Percentiles rank a stretch among this genome's conserved stretches.
Conservation (phyloP, 2,797 vertebrate species). For the Syndactyla subalaris region DNA sequence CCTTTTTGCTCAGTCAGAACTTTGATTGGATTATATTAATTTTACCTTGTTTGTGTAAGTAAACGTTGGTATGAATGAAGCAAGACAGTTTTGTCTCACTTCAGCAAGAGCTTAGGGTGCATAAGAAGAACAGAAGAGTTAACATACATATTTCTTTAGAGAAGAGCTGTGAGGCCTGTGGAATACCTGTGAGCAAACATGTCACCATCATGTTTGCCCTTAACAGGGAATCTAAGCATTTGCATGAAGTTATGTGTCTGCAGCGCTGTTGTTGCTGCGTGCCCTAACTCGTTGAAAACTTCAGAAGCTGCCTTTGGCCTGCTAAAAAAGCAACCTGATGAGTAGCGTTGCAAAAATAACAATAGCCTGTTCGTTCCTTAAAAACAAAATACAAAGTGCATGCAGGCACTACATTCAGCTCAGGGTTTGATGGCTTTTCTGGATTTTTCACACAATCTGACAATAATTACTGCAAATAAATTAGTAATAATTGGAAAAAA, state of each 20-base stretch:
- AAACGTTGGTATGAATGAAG: neutral
- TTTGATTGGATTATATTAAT: neutral
- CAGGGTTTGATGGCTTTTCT: neutral
- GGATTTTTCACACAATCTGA: neutral
- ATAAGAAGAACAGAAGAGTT: neutral
- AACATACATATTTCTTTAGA: neutral
- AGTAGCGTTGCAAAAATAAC: neutral
- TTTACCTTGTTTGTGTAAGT: neutral
- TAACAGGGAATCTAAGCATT: neutral
- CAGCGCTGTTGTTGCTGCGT: neutral
- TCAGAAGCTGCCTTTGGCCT: slow-evolving; percentile 14
- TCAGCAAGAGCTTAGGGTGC: neutral
- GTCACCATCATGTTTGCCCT: neutral
- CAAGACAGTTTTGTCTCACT: neutral
- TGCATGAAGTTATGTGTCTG: neutral
- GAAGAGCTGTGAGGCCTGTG: neutral
- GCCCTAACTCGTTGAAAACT: slow-evolving; percentile 10
- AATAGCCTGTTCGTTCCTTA: neutral
- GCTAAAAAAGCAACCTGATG: neutral
- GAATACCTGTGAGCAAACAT: slow-evolving; percentile 9
- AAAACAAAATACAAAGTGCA: neutral
- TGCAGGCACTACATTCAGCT: neutral
- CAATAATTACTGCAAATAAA: neutral
- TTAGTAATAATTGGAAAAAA: neutral
- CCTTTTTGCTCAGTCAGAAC: neutral